A percentile compares a stretch with the other conserved stretches of the same genome.
phyloP scores from a whole-genome alignment of 2,113 vertebrate genomes.

The Strix uralensis region DNA sequence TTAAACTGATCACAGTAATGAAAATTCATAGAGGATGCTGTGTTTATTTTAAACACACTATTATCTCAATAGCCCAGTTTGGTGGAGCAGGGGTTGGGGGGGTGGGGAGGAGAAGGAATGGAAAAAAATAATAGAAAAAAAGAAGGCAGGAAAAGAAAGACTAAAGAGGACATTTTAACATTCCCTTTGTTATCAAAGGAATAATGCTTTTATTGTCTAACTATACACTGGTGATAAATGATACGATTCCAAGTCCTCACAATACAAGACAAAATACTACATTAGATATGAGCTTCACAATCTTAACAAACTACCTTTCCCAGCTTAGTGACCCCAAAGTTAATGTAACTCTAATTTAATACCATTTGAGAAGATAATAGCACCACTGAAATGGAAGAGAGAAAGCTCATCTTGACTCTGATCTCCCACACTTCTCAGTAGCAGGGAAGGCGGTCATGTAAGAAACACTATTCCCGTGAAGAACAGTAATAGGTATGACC shows the following conservation, averaged over 20 bases:
- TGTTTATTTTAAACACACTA: not conserved
- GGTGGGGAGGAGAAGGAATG: not conserved
- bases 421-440: not conserved
- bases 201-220: not conserved
- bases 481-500: not conserved
- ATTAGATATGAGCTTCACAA: not conserved
- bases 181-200: not conserved
- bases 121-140: not conserved
- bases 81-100: not conserved
- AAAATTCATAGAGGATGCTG: not conserved
- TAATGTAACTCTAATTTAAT: not conserved
- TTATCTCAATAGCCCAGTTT: not conserved
- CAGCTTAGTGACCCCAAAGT: not conserved
- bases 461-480: not conserved
- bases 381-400: not conserved
- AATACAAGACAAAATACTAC: not conserved
- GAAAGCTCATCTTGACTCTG: not conserved
- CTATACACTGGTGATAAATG: not conserved
- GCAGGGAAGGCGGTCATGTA: not conserved
- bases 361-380: not conserved
- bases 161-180: not conserved
- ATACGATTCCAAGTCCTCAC: not conserved
- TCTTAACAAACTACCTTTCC: not conserved
- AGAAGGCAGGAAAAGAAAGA: not conserved
- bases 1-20: not conserved